Conservation (phyloP, 2,888 invertebrate species). For the Poecilobothrus nobilitatus region DNA sequence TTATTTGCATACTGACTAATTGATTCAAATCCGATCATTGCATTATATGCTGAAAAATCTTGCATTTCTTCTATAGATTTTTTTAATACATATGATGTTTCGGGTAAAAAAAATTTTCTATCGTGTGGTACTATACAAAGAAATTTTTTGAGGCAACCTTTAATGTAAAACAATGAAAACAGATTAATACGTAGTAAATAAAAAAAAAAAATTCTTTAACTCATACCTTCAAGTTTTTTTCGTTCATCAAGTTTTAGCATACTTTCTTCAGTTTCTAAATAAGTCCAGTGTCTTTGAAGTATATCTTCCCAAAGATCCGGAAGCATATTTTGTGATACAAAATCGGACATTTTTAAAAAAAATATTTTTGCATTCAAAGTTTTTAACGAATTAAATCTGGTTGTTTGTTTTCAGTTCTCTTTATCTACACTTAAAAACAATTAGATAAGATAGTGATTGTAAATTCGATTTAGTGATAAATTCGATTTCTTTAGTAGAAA, state of each 20-base stretch:
- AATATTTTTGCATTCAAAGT: too few relatives aligned
- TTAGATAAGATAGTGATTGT: not conserved
- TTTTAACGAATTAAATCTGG: not conserved
- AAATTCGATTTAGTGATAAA: not conserved
- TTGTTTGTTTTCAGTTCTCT: not conserved
- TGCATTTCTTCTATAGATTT: constrained; percentile 59
- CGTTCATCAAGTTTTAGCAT: constrained; percentile 67
- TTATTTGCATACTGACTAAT: constrained; percentile 80
- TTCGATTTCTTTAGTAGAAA: not conserved
- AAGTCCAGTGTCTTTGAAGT: constrained; percentile 66
- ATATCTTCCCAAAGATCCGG: constrained; percentile 62
- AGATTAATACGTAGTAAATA: not conserved
- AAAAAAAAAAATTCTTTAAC: not conserved
- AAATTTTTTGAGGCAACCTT: constrained; percentile 70
- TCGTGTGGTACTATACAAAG: constrained; percentile 68
- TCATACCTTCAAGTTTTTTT: constrained; percentile 64
- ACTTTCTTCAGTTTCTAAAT: constrained; percentile 71
- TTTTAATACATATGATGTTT: constrained; percentile 67
- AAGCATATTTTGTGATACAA: constrained; percentile 42
- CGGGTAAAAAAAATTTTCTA: constrained; percentile 66
- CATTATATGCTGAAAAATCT: constrained; percentile 73
- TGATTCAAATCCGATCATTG: constrained; percentile 74
- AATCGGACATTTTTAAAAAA: constrained; percentile 36
- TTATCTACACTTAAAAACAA: not conserved
- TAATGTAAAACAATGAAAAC: constrained; percentile 7